Base-by-base conservation (phyloP, 2,888 invertebrate species). In the Acleris emargana region DNA sequence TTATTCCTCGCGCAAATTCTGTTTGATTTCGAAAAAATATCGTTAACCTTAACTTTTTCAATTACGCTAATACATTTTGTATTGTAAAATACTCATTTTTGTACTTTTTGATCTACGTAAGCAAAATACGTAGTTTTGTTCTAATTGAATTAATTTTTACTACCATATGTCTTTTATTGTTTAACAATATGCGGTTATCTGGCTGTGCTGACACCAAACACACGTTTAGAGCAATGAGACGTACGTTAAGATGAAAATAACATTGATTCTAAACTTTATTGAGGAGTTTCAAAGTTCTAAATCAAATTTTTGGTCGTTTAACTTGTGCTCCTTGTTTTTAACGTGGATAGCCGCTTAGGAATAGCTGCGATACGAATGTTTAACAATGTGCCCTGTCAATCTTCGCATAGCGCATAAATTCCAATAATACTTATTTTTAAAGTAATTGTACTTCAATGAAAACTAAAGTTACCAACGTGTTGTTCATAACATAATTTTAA, bases 381-480 rank as follows among this genome's bases (percentile, higher is more conserved):
- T 64, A 67, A 62, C 50, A 64, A 66, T 70, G 68, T 73, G 75
- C 75, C 71, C 75, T 76, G 72, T 74, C 61, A 57, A 69, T 69
- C 75, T 81, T 81, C 81, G 83, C 83, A 82, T 81, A 79, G 75
- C 68, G 73, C 70, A 68, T 72, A 69, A 71, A 75, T 74, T 59
- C 59, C 64, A 68, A 62, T 49, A 59, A 59, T 58, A 67, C 68
- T 64, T 68, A 62, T 70, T 74, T 73, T 71, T 64, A 60, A 60
- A 64, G 69, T 72, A 74, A 75, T 73, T 81, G 74, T 82, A 80
- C 73, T 79, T 82, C 78, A 78, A 79, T 77, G 78, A 76, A 77
- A 85, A 87, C 89, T 88, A 87, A 87, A 91, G 92, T 92, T 92
- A 92, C 92, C 92, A 92, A 80, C 81, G 79, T 79, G 81, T 89